Base-by-base conservation (phyloP, 2,113 vertebrate species). In the Alectura lathami region DNA sequence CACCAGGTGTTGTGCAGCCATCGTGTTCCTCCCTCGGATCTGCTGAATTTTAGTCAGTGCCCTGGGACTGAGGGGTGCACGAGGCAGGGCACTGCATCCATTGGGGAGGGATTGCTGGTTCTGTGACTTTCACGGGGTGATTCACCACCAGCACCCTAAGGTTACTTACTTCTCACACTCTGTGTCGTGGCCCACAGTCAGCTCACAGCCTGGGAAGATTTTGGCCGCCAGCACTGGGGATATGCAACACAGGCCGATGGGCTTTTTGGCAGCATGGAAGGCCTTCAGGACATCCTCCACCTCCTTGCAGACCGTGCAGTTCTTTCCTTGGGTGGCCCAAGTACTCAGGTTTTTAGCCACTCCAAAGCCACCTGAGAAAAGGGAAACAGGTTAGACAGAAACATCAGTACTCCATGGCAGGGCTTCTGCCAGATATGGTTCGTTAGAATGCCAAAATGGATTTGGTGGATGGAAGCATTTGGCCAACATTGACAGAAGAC, bases 211-310 rank as follows among this genome's bases (percentile, higher is more conserved):
- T 0, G 98, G 98, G 83, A 99, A 95, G 86, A 98, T 73, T 85
- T 98, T 99, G 69, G 98, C 98, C 32, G 98, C 99, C 48, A 99
- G 97, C 67, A 99, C 93, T 0, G 98, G 98, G 27, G 99, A 97
- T 50, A 99, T 99, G 96, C 99, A 99, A 95, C 98, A 99, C 85
- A 99, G 97, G n/a, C 98, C 98, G 30, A 99, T 96, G 38, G 98
- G 98, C 78, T 99, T 99, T 48, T 96, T 96, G 29, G 98, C 98
- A 59, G 97, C 73, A 2, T 98, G 98, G 94, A 99, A 99, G 11
- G 78, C 97, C 95, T 96, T 98, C 81, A 99, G 97, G 34, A 97
- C n/a, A 1, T 91, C 97, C 92, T 98, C 98, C 40, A 99, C 87
- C 2, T 97, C 91, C 17, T 97, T 95, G 69, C 89, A 95, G 56